Base-by-base conservation (phyloP, 2,888 invertebrate species). In the Gordius sp. region DNA sequence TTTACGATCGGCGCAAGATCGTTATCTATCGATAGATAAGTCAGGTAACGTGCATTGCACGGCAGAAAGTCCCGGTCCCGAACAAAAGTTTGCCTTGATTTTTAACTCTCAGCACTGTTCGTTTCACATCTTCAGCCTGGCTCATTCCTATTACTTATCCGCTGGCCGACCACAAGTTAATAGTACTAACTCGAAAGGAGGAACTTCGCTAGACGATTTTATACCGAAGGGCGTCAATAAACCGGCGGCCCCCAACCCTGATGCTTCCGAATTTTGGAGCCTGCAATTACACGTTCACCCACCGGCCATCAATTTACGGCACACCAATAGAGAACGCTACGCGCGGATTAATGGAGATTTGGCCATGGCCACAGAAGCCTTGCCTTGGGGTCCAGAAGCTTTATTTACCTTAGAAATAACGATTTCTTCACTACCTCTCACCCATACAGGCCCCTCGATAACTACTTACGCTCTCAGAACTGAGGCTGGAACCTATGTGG, bases 261-360 rank as follows among this genome's bases (percentile, higher is more conserved):
- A n/a, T n/a, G n/a, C n/a, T n/a, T n/a, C 47, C 16, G 47, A 47
- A n/a, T 47, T 18, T 20, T 47, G 47, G 47, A 47, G 47, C 47
- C 13, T 47, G 4, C 47, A 47, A 4, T 20, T 47, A 20, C 47
- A 47, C 4, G 47, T 47, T 47, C 47, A 47, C 47, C 47, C 47
- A n/a, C 47, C 47, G 8, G 8, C 8, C 47, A 20, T 47, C 8
- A 47, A 47, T 20, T 47, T 47, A 20, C 8, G 20, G 20, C 47
- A 47, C 20, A 20, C 20, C 16, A 13, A 47, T 47, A 8, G 47
- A n/a, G 16, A 20, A 8, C 8, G 20, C 8, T 47, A n/a, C 20
- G 47, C 23, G 4, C 8, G 20, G 20, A 47, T 23, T 8, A 18
- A 4, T n/a, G 4, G 23, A n/a, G 4, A 13, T 20, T 8, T 4